Conservation (phyloP, 2,113 vertebrate species). For the Odontesthes bonariensis region DNA sequence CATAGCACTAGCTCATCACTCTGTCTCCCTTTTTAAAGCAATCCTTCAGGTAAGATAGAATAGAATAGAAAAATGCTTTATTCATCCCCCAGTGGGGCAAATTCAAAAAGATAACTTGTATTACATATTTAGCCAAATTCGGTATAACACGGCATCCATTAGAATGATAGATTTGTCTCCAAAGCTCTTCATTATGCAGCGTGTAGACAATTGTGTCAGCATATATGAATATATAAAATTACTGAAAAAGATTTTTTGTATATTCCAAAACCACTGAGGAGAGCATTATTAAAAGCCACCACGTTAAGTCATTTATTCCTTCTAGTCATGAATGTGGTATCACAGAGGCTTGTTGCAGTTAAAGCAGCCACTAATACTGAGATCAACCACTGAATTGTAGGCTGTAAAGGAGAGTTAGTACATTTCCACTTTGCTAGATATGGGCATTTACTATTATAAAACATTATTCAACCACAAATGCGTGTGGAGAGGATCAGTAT, state of each 20-base stretch:
- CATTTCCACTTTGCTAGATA: conserved; percentile 6
- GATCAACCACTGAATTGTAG: conserved; percentile 13
- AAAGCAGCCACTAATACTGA: conserved; percentile 50
- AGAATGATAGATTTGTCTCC: conserved; percentile 28
- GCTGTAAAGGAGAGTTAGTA: background rate
- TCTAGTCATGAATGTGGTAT: conserved; percentile 50
- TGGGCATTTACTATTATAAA: background rate
- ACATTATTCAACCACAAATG: conserved; percentile 15
- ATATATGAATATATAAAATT: conserved; percentile 48
- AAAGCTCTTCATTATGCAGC: conserved; percentile 22
- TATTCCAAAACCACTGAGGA: conserved; percentile 46
- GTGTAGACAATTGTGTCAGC: conserved; percentile 45
- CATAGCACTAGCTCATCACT: conserved; percentile 19
- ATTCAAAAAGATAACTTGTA: conserved; percentile 31
- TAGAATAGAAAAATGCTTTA: too few species aligned
- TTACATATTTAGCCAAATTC: conserved; percentile 40
- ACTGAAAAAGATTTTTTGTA: conserved; percentile 62
- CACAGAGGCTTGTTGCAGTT: conserved; percentile 37
- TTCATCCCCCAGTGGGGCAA: too few species aligned
- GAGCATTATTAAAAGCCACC: conserved; percentile 4
- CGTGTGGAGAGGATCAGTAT: conserved; percentile 7
- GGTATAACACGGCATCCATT: conserved; percentile 44
- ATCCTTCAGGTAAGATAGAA: conserved; percentile 19
- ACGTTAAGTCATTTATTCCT: background rate
- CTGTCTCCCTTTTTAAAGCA: conserved; percentile 33